Conservation (phyloP, 1,140 invertebrate genomes). For the Holcopasites calliopsidis region DNA sequence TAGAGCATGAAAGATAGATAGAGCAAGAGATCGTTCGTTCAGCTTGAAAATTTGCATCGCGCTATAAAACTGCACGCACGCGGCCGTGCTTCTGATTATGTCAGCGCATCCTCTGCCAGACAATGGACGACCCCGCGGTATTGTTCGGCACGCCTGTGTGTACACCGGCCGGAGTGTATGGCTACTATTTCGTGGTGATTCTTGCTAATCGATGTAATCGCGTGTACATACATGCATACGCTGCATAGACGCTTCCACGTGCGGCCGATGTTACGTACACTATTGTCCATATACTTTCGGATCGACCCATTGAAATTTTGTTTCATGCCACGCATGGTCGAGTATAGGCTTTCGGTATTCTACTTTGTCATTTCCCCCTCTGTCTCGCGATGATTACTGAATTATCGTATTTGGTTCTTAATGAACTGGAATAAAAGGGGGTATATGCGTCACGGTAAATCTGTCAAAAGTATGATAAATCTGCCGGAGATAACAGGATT, state of each 20-base stretch:
- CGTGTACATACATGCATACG: conserved; percentile 29
- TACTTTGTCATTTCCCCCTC: no score
- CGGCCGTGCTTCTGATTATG: conserved; percentile 75
- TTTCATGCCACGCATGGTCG: no score
- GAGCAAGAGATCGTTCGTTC: not conserved
- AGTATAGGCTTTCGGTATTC: no score
- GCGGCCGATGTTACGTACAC: not conserved
- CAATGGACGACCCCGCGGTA: conserved; percentile 75
- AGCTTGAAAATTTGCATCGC: conserved; percentile 41
- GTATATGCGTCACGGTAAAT: no score
- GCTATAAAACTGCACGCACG: conserved; percentile 51
- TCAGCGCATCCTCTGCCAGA: conserved; percentile 77
- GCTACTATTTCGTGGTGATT: conserved; percentile 69
- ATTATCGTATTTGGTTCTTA: no score
- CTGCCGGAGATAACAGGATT: no score
- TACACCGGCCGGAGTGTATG: conserved; percentile 36
- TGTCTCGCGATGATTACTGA: no score
- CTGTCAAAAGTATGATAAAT: no score
- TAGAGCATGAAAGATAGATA: not conserved
- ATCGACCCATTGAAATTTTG: not conserved
- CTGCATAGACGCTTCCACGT: conserved; percentile 19
- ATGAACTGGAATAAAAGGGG: no score
- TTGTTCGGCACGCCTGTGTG: conserved; percentile 70
- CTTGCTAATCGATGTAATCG: conserved; percentile 72
- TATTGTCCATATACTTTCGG: not conserved